phyloP scores from a whole-genome alignment of 2,797 vertebrate genomes.

The Manis crassicaudata region DNA sequence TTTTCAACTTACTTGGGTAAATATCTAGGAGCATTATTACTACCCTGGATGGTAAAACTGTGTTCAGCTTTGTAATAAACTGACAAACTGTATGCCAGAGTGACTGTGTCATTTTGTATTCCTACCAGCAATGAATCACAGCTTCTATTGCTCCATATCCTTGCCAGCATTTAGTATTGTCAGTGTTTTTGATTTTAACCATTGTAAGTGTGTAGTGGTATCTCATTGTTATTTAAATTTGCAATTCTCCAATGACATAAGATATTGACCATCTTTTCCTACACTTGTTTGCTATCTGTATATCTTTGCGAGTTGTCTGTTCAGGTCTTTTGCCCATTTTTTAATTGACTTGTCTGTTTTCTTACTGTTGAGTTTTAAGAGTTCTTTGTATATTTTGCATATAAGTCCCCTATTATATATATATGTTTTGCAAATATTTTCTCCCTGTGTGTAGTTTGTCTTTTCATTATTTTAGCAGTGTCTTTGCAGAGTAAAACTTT shows the following conservation, averaged over 20 bases:
- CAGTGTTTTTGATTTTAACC: not conserved
- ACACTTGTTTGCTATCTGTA: not conserved
- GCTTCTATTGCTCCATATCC: not conserved
- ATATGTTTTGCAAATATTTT: not conserved
- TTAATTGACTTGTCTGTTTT: not conserved
- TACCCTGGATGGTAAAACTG: not conserved
- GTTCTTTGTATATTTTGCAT: not conserved
- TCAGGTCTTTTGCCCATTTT: not conserved
- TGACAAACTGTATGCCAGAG: not conserved
- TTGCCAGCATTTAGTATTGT: not conserved
- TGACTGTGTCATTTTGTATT: not conserved
- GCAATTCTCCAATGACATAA: not conserved
- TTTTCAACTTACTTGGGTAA: not conserved
- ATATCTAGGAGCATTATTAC: not conserved
- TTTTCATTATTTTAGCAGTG: not conserved
- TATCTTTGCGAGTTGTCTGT: not conserved
- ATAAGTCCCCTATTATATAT: not conserved
- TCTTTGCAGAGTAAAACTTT: not conserved
- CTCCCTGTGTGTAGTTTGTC: not conserved
- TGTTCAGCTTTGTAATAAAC: not conserved
- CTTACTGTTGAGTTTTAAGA: constrained; percentile 26
- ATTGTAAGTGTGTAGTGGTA: not conserved
- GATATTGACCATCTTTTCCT: not conserved
- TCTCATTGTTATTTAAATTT: constrained; percentile 13
- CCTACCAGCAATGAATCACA: not conserved